Evolutionary conservation across 1,140 invertebrate genomes (phyloP).

Genomic region (Drosophila takahashii): DNA sequence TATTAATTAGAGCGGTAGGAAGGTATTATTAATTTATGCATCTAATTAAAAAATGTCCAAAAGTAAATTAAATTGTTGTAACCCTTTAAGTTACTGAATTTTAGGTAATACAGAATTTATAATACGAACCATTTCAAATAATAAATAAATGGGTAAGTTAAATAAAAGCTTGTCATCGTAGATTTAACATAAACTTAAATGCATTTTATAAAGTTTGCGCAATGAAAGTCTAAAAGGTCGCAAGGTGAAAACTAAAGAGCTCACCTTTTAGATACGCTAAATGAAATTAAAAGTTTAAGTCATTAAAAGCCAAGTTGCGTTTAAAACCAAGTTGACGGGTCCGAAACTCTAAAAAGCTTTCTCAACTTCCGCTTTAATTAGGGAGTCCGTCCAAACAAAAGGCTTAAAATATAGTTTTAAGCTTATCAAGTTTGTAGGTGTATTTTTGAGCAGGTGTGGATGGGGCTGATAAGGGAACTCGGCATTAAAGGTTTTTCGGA

Average conservation of each 20-base stretch:
- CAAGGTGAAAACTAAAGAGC: slow-evolving; percentile 27
- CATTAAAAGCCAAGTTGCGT: slow-evolving; percentile 69
- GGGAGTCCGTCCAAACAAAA: slow-evolving; percentile 30
- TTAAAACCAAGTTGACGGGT: slow-evolving; percentile 54
- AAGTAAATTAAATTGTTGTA: slow-evolving; percentile 27
- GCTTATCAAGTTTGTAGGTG: slow-evolving; percentile 41
- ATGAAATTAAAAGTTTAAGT: slow-evolving; percentile 76
- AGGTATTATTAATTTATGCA: slow-evolving; percentile 51
- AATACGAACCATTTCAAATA: background rate
- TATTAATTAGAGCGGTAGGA: slow-evolving; percentile 56
- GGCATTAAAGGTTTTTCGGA: background rate
- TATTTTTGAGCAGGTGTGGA: background rate
- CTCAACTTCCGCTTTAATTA: slow-evolving; percentile 49
- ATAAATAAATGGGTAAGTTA: background rate
- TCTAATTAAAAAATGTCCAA: slow-evolving; percentile 47
- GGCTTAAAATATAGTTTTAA: slow-evolving; percentile 38
- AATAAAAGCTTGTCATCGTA: slow-evolving; percentile 8
- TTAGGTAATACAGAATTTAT: background rate
- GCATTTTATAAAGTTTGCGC: slow-evolving; percentile 54
- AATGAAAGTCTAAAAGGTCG: slow-evolving; percentile 10
- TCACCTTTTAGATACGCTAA: slow-evolving; percentile 59
- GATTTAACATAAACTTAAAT: slow-evolving; percentile 63
- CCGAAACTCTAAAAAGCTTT: slow-evolving; percentile 60
- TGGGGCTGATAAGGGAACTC: slow-evolving; percentile 8
- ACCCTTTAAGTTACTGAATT: background rate